These are phyloP conservation scores for Notocelia uddmanniana DNA, from an alignment of 2,888 invertebrate genomes.

Conservation along the genomic window DNA sequence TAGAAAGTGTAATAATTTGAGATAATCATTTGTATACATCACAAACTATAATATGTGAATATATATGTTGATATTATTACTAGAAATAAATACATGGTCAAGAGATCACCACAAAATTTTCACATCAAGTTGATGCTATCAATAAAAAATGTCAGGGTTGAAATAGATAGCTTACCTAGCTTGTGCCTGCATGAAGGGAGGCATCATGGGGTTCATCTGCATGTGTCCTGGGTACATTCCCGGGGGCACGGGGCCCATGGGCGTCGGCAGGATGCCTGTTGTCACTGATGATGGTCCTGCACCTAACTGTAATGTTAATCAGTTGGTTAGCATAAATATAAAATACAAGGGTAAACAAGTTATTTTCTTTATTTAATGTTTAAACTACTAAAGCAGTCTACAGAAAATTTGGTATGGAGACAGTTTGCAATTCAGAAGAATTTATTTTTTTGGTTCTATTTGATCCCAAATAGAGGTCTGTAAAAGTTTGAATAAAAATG, in stretches of 20 bases:
- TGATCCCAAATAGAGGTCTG: too few species aligned
- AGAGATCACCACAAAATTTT: background rate
- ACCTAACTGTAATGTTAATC: conserved; percentile 65
- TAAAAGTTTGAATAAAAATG: conserved; percentile 14
- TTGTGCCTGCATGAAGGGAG: conserved; percentile 89
- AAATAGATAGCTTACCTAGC: conserved; percentile 67
- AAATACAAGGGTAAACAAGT: too few species aligned
- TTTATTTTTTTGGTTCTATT: too few species aligned
- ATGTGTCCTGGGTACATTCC: conserved; percentile 88
- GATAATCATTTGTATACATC: too few species aligned
- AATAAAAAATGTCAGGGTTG: too few species aligned
- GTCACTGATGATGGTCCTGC: conserved; percentile 88
- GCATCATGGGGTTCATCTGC: conserved; percentile 90
- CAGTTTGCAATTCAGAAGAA: too few species aligned
- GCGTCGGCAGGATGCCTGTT: conserved; percentile 85
- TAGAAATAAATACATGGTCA: background rate
- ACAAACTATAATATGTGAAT: too few species aligned
- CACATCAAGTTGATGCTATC: background rate
- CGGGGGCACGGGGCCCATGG: conserved; percentile 88
- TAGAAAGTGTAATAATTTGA: too few species aligned
- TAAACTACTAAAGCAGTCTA: too few species aligned
- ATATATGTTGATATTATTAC: background rate
- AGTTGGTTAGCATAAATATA: too few species aligned
- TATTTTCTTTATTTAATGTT: too few species aligned
- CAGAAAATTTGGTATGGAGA: background rate